These are phyloP conservation scores for Pseudococcus jackbeardsleyi DNA, from an alignment of 2,888 invertebrate species.

Conservation along the genomic window DNA sequence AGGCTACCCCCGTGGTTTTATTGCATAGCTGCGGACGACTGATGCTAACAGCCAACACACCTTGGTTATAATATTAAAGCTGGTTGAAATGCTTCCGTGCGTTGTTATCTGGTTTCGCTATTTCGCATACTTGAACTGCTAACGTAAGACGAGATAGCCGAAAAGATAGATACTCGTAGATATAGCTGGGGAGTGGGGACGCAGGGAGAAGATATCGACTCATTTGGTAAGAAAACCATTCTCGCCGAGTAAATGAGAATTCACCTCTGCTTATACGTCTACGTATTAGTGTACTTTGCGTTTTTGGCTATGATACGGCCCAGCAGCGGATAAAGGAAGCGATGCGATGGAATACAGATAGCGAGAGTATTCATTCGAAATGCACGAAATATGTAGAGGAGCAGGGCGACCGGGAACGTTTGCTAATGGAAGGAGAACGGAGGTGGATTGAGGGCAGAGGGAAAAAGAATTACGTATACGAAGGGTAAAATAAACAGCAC, in stretches of 20 bases:
- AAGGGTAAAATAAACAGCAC: slow-evolving; percentile 31
- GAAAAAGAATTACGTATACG: not conserved
- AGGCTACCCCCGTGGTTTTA: slow-evolving; percentile 7
- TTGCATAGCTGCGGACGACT: not conserved
- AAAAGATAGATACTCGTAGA: not conserved
- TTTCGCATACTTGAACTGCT: not conserved
- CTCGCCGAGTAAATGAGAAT: not conserved
- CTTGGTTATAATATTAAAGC: not conserved
- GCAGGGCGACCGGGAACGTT: not conserved
- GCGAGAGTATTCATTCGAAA: slow-evolving; percentile 3
- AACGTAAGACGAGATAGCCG: no score
- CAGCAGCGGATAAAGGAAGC: not conserved
- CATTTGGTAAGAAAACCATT: slow-evolving; percentile 15
- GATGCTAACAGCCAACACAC: not conserved
- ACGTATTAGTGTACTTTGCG: not conserved
- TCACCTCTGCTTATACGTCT: not conserved
- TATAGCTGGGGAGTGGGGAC: no score
- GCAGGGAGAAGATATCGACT: not conserved
- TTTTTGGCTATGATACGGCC: not conserved
- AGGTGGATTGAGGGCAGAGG: not conserved
- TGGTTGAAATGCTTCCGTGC: not conserved
- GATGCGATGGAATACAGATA: slow-evolving; percentile 6
- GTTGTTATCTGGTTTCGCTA: not conserved
- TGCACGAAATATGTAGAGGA: not conserved
- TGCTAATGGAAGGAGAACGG: no score